Percentiles rank a stretch among this genome's conserved stretches.
These are phyloP conservation scores for Parapsyche elsis DNA, from an alignment of 1,140 invertebrate species.

Conservation along the genomic window DNA sequence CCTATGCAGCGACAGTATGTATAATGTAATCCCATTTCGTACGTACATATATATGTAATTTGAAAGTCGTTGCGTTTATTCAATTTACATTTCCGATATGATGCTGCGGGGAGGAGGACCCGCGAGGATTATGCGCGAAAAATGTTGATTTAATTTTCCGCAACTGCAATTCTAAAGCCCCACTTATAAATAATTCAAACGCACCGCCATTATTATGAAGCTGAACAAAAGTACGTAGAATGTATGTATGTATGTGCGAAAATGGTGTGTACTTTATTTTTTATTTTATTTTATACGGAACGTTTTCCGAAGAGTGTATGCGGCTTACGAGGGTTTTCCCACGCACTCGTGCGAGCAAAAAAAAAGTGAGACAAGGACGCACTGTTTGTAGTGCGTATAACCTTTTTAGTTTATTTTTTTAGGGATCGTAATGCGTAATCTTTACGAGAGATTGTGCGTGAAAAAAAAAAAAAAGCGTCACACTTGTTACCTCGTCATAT, in stretches of 20 bases:
- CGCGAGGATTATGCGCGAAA: neutral
- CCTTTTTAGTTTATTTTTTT: neutral
- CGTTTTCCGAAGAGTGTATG: too few species aligned
- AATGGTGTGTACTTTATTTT: too few species aligned
- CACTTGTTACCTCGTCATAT: neutral
- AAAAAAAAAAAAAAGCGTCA: neutral
- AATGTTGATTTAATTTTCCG: neutral
- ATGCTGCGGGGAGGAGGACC: neutral
- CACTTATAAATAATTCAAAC: too few species aligned
- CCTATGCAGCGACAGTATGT: neutral
- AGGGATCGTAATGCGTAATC: neutral
- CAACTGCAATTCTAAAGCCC: too few species aligned
- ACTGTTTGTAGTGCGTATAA: too few species aligned
- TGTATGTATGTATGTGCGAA: too few species aligned
- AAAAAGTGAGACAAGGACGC: too few species aligned
- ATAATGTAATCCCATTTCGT: constrained; percentile 6
- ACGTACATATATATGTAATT: constrained; percentile 8
- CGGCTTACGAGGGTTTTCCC: too few species aligned
- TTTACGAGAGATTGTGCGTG: constrained; percentile 7
- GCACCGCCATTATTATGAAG: too few species aligned
- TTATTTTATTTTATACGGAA: too few species aligned
- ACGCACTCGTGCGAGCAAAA: too few species aligned
- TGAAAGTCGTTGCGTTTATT: neutral
- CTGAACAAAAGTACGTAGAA: too few species aligned
- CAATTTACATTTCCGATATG: neutral